Evolutionary conservation across 2,113 vertebrate genomes (phyloP).

Genomic region (Antigone vipio): DNA sequence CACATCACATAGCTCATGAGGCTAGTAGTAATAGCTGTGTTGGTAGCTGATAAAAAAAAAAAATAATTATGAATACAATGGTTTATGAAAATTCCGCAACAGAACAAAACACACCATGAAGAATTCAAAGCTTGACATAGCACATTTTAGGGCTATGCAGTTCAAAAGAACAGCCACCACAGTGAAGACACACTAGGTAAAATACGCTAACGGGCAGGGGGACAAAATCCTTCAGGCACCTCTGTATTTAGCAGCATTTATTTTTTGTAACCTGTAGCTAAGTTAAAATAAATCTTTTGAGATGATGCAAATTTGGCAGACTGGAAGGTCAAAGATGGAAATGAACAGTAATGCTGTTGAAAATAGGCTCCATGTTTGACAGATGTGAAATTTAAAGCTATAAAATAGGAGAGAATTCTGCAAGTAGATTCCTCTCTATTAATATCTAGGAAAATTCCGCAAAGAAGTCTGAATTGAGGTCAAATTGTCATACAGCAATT

Average conservation of each 20-base stretch:
- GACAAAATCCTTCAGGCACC: background rate
- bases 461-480: background rate
- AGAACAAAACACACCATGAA: background rate
- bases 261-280: background rate
- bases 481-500: background rate
- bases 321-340: background rate
- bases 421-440: background rate
- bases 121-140: background rate
- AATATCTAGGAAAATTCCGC: background rate
- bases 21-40: background rate
- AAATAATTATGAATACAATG: background rate
- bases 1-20: background rate
- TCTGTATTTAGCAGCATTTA: background rate
- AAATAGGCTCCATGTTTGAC: background rate
- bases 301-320: background rate
- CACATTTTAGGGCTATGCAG: background rate
- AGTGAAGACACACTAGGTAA: background rate
- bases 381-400: background rate
- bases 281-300: background rate
- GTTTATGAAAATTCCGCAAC: background rate
- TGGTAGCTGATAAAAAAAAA: background rate
- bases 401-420: background rate
- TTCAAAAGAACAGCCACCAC: background rate
- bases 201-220: background rate
- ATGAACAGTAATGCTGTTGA: background rate